Base-by-base conservation (phyloP, 2,113 vertebrate genomes). In the Psittacus erithacus region DNA sequence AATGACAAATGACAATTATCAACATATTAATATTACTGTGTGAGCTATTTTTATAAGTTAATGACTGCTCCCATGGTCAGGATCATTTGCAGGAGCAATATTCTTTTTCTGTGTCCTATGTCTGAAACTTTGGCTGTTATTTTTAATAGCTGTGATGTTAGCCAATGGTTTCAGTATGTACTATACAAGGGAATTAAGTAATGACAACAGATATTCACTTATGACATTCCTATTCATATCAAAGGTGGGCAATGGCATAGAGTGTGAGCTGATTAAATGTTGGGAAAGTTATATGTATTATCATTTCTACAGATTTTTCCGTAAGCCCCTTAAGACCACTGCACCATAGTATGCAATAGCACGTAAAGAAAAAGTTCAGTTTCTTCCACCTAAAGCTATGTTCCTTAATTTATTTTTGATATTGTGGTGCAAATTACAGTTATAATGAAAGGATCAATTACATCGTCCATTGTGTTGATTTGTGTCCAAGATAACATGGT, bases 401-500 rank as follows among this genome's bases (percentile, higher is more conserved):
- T 86, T 95, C 39, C 47, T 20, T 52, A 86, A 68, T 79, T 57
- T 85, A 19, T 91, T 95, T 94, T 80, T 84, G 38, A 22, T 91
- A 76, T 82, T 57, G 39, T 88, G 29, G 12, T 81, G n/a, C 6
- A 86, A 94, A 74, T 57, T 57, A 11, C 53, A 55, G 33, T 55
- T 33, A 33, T 31, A 33, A 57, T 57, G 20, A 57, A 57, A 57
- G 12, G 20, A 33, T 33, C 6, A 79, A 50, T 41, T 74, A 79
- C 74, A 78, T 28, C 57, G 35, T 77, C 20, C 20, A 24, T 13
- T 75, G 8, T 35, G 9, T 25, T 8, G 4, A 46, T 86, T 75
- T 76, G 6, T 46, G 24, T 38, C 17, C 49, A 74, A 74, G 31
- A 49, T 47, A 60, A 62, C 6, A 77, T 7, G 13, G 9, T 76